Base-by-base conservation (phyloP, 2,797 vertebrate genomes). In the Telmatherina bonti region DNA sequence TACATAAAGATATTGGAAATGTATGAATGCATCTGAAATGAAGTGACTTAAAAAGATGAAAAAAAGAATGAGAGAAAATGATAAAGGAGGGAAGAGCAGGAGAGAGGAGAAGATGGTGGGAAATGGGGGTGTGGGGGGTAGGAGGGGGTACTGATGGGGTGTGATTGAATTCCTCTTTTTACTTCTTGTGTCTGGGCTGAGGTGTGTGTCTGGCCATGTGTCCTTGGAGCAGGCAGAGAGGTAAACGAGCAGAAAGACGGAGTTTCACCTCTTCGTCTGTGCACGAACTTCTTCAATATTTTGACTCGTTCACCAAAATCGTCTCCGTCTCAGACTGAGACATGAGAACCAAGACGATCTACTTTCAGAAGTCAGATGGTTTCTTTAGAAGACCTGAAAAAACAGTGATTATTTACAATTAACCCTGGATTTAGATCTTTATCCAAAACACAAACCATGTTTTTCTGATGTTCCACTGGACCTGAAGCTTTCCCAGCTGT, bases 1-100 rank as follows among this genome's bases (percentile, higher is more conserved):
- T 95, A 94, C 94, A 94, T 95, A 95, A 95, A 94, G 93, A 94
- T 94, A 94, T 90, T 93, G 92, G 86, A 91, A 93, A 94, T 94
- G 92, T 93, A 93, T 93, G 93, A 95, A 94, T 94, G 93, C 91
- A 94, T 94, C 87, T 94, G 89, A 91, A 94, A 95, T 92, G 89
- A 93, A 91, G 91, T 67, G 84, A 92, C 88, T 92, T 92, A 84
- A 82, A 88, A 85, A 89, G 76, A 90, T 85, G 80, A 81, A 83
- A 31, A 31, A 85, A 83, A 83, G 76, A 89, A 82, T 81, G 78
- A 82, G 80, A 77, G 79, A 78, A 85, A 87, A 87, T 80, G 76
- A 88, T 84, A 83, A 84, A 82, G 79, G 68, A 35, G 73, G 56
- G 49, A 53, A 62, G n/a, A 52, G 69, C 61, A 71, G 68, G 47